Evolutionary conservation across 2,797 vertebrate species (phyloP), one percentile per base, ranked within the genome.

Genomic region (Neosilurus hyrtlii): DNA sequence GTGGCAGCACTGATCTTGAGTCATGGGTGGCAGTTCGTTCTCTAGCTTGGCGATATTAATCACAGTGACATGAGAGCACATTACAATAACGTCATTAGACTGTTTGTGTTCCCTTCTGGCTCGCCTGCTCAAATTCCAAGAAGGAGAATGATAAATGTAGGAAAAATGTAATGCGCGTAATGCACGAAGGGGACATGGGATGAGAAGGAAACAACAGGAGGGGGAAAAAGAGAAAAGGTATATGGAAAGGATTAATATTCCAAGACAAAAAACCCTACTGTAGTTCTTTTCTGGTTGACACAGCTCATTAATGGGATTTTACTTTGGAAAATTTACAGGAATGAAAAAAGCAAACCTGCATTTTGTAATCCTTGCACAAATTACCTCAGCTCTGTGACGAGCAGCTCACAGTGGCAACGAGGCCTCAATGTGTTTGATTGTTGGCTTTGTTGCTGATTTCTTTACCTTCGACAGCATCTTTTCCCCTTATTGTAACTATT

Each of bases 1-100:
- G 66, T 67, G 71, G 62, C 54, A 56, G 71, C 68, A 82, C 73
- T 12, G 70, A 79, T 79, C 80, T 56, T 59, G 37, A 84, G 37
- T 67, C 83, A 75, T 61, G 51, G 83, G 14, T 57, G 71, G 71
- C 76, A 63, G 76, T 80, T 86, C n/a, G 24, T 54, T 82, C 76
- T 59, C 22, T 18, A 71, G 63, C 70, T 61, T 22, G 12, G 49
- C 51, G 37, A 77, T 73, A 75, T 83, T 85, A 83, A 88, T 83
- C 68, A 79, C 80, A 62, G 20, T 79, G 78, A 74, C 82, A 80
- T 67, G 52, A 74, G 61, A 12, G 81, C 75, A 73, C 66, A 78
- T 81, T 86, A 83, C 66, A 74, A 81, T 83, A 82, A 83, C 2
- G 2, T 79, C 81, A 79, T 68, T 79, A 59, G 59, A 74, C 61